These are phyloP conservation scores for Craterocephalus amniculus DNA, from an alignment of 2,797 vertebrate genomes.

Conservation along the genomic window DNA sequence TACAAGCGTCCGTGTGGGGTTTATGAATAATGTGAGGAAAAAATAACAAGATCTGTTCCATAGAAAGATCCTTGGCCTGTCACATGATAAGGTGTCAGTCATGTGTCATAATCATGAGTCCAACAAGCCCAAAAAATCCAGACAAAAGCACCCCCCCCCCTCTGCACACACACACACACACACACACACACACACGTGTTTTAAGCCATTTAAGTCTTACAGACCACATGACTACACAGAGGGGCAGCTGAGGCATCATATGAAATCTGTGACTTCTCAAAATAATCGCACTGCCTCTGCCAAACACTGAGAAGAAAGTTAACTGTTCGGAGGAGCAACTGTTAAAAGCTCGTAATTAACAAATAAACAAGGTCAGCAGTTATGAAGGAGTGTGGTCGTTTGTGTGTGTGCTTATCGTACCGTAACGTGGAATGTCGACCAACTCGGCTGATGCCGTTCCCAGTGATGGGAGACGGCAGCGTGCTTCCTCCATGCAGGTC, in stretches of 20 bases:
- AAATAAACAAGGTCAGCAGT: background rate
- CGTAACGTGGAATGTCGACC: slow-evolving; percentile 89
- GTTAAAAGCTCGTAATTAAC: background rate
- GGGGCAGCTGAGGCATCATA: slow-evolving; percentile 62
- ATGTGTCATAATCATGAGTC: slow-evolving; percentile 32
- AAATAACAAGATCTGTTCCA: background rate
- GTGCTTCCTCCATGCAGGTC: slow-evolving; percentile 90
- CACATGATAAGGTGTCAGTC: slow-evolving; percentile 29
- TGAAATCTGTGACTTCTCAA: slow-evolving; percentile 69
- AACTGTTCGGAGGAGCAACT: slow-evolving; percentile 12
- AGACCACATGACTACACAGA: slow-evolving; percentile 73
- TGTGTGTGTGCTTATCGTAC: slow-evolving; percentile 55
- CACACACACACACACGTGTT: slow-evolving; percentile 35
- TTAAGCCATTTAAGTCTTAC: slow-evolving; percentile 76
- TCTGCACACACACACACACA: too few species aligned
- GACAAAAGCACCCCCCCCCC: slow-evolving; percentile 36
- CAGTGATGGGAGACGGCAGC: slow-evolving; percentile 87
- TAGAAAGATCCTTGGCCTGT: slow-evolving; percentile 7
- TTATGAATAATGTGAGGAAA: slow-evolving; percentile 23
- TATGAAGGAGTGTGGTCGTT: background rate
- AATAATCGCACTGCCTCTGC: slow-evolving; percentile 36
- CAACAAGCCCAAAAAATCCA: slow-evolving; percentile 22
- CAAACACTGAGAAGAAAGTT: slow-evolving; percentile 6
- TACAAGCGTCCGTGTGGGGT: slow-evolving; percentile 20
- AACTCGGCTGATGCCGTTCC: slow-evolving; percentile 86